Conservation (phyloP, 2,888 invertebrate species). For the Latheticus oryzae region DNA sequence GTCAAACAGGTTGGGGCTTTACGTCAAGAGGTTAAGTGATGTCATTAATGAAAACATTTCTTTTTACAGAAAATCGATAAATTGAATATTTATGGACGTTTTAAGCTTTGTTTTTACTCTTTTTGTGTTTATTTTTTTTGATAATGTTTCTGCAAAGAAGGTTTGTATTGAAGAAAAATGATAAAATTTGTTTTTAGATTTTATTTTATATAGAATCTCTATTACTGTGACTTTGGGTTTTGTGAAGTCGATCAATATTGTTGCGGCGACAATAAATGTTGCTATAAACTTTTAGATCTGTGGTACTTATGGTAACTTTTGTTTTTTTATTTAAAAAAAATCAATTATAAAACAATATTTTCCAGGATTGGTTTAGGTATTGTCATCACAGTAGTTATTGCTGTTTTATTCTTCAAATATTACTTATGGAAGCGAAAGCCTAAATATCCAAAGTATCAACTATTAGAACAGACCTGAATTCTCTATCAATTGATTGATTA, state of each 20-base stretch:
- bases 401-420: conserved; percentile 7
- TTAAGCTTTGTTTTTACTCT: too few species aligned
- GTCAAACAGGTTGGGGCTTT: too few species aligned
- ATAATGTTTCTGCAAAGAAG: too few species aligned
- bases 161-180: too few species aligned
- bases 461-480: conserved; percentile 1
- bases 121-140: too few species aligned
- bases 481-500: not conserved
- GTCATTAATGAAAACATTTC: too few species aligned
- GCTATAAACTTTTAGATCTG: conserved; percentile 55
- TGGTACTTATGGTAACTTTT: conserved; percentile 60
- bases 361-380: conserved; percentile 24
- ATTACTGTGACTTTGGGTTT: conserved; percentile 57
- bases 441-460: not conserved
- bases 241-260: conserved; percentile 60
- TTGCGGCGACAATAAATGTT: conserved; percentile 61
- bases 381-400: conserved; percentile 9
- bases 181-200: too few species aligned
- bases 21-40: too few species aligned
- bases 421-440: not conserved
- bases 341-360: conserved; percentile 14
- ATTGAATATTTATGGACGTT: too few species aligned
- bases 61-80: too few species aligned
- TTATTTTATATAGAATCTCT: too few species aligned
- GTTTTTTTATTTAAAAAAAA: not conserved